Base-by-base conservation (phyloP, 2,113 vertebrate species). In the Aphelocoma coerulescens region DNA sequence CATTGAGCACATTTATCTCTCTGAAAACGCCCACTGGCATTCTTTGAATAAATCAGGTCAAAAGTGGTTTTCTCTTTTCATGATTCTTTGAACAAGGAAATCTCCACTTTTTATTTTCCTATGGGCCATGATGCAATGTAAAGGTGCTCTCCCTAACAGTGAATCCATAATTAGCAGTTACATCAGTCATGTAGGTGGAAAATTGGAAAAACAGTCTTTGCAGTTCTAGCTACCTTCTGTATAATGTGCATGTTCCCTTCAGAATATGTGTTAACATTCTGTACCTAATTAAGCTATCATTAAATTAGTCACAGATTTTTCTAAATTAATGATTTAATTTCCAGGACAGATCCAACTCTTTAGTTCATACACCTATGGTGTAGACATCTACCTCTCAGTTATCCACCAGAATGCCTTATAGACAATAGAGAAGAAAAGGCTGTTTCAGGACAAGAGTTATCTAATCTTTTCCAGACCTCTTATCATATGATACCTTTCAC, bases 21-120 rank as follows among this genome's bases (percentile, higher is more conserved):
- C 57, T 43, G 44, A 84, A 88, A 92, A 88, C 0, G 0, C 3
- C 4, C 7, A 46, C 10, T 16, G 7, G 24, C 7, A 37, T 69
- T 80, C n/a, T 78, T 78, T 52, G 32, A 76, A 62, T 68, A 66
- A 55, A 77, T 62, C 12, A 78, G 18, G 3, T 43, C 33, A 74
- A 41, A 80, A 84, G 20, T 8, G 7, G 4, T 43, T 91, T 86
- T 61, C 23, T 94, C 33, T 49, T 80, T 37, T 82, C 32, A 27
- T 1, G 2, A 49, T 62, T 41, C 14, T 68, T 44, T 67, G 43
- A 90, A 67, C 13, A 79, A 57, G 28, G 19, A 39, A 62, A 71
- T 76, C 22, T 61, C 37, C 21, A 30, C 7, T 5, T 69, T 24
- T 59, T 41, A 35, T 62, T 43, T 65, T 65, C 15, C 9, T 35